Conservation (phyloP, 1,140 invertebrate species). For the Drosophila hydei region DNA sequence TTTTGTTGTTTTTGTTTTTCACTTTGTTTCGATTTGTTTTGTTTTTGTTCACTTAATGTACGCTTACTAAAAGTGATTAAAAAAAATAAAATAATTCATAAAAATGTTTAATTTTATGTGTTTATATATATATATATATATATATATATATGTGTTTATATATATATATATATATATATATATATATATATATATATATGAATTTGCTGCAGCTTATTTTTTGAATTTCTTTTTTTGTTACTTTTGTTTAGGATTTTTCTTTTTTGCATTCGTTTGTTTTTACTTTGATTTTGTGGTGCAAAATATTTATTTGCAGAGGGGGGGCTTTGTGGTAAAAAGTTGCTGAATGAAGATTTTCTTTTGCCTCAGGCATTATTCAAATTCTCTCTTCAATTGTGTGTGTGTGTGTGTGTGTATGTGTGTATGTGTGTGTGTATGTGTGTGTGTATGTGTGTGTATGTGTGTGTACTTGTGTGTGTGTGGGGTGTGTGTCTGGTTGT, state of each 20-base stretch:
- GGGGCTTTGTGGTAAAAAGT: conserved; percentile 9
- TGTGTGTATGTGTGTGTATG: background rate
- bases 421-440: conserved; percentile 11
- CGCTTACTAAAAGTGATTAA: conserved; percentile 60
- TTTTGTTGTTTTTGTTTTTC: conserved; percentile 7
- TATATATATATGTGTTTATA: background rate
- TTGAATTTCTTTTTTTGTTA: conserved; percentile 20
- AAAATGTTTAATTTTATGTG: conserved; percentile 59
- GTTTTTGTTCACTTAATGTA: conserved; percentile 57
- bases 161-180: conserved; percentile 23
- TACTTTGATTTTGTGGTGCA: background rate
- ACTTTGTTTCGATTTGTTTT: conserved; percentile 31
- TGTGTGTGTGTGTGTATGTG: background rate
- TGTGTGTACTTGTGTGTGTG: conserved; percentile 1
- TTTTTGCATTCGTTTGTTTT: conserved; percentile 19
- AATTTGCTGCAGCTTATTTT: conserved; percentile 36
- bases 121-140: conserved; percentile 34
- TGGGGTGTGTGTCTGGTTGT: background rate
- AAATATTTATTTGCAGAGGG: conserved; percentile 15
- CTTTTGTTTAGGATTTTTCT: conserved; percentile 19
- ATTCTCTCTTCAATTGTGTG: background rate
- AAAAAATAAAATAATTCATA: conserved; percentile 55
- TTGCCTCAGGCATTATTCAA: conserved; percentile 4
- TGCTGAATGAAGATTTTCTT: conserved; percentile 3
- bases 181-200: background rate